These are phyloP conservation scores for Oreochromis grahami DNA, from an alignment of 2,797 vertebrate genomes.

Conservation along the genomic window DNA sequence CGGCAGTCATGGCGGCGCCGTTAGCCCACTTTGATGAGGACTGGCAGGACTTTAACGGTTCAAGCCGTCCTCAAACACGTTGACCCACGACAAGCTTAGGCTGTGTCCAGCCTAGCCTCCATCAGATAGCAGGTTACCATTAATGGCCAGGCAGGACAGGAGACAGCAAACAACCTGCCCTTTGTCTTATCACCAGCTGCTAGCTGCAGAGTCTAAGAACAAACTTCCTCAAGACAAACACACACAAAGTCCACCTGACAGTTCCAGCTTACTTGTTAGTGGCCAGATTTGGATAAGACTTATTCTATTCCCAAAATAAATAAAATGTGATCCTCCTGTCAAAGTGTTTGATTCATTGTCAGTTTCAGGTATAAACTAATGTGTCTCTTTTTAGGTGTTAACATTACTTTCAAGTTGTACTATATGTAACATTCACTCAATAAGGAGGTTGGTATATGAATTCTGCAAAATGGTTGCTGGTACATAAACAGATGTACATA, in stretches of 20 bases:
- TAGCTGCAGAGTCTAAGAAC: slow-evolving; percentile 28
- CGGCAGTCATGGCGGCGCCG: too few species aligned
- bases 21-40: too few species aligned
- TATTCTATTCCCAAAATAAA: neutral
- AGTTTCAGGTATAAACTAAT: neutral
- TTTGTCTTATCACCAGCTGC: slow-evolving; percentile 70
- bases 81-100: too few species aligned
- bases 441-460: neutral
- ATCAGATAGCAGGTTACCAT: slow-evolving; percentile 70
- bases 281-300: slow-evolving; percentile 5
- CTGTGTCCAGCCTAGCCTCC: slow-evolving; percentile 21
- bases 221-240: neutral
- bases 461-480: neutral
- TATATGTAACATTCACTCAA: neutral
- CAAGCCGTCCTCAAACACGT: too few species aligned
- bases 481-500: neutral
- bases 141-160: slow-evolving; percentile 56
- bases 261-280: slow-evolving; percentile 16
- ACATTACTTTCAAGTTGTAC: neutral
- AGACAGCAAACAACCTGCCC: slow-evolving; percentile 67
- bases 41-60: too few species aligned
- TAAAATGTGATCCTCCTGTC: neutral
- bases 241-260: slow-evolving; percentile 15
- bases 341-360: neutral
- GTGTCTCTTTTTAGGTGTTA: neutral